Base-by-base conservation (phyloP, 2,797 vertebrate species). In the Gymnopithys bicolor region DNA sequence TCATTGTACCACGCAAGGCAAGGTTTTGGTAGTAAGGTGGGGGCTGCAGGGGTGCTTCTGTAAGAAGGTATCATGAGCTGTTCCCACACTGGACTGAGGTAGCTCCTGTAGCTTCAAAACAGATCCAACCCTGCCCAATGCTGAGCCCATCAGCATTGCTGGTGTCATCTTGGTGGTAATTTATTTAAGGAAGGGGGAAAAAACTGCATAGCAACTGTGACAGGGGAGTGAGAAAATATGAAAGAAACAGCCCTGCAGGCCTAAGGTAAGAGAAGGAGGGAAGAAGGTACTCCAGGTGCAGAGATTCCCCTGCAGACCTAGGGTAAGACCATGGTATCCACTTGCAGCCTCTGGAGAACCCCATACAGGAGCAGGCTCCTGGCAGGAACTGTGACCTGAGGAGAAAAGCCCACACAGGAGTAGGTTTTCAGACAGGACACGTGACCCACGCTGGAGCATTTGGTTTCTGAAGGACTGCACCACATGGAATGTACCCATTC, bases 321-420 rank as follows among this genome's bases (percentile, higher is more conserved):
- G 27, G 30, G 37, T 33, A 70, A 51, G 24, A 51, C 51, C 11
- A 76, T 11, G 14, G 11, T 10, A 39, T 10, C 11, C 35, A 48
- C 13, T 15, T 33, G n/a, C n/a, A 74, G 23, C 33, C 46, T 11
- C 4, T 15, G 11, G 30, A 39, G 19, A 89, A 33, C 6, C 28
- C 22, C 7, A 2, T 0, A 0, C 5, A 15, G 14, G 28, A 78
- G 60, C 25, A 63, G 19, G 30, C 7, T 76, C 1, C 2, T 64
- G 51, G 30, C n/a, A 84, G 59, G 28, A 77, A 32, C 13, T 25
- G 43, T 13, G 9, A 27, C 18, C n/a, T 35, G 11, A 52, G 27
- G n/a, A 69, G 46, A 76, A 33, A 9, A 69, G 35, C 9, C 14
- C 16, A 2, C 4, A 12, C 7, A 13, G 55, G 10, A 68, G 19